Conservation (phyloP, 2,888 invertebrate genomes). For the Cryptocephalus moraei region DNA sequence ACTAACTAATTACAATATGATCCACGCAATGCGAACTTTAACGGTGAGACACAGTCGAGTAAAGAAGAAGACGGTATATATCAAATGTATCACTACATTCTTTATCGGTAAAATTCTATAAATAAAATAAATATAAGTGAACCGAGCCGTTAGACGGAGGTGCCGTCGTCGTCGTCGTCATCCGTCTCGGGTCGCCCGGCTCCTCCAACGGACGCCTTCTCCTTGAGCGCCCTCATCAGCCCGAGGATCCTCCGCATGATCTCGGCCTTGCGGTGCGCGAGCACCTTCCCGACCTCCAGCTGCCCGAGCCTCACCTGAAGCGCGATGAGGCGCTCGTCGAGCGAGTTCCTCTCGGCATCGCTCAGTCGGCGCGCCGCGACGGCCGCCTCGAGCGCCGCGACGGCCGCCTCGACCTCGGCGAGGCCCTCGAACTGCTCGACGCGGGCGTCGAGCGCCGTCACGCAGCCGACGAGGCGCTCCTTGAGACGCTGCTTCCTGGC, state of each 20-base stretch:
- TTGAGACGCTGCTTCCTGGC: conserved; percentile 8
- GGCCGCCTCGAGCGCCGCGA: conserved; percentile 5
- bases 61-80: no score
- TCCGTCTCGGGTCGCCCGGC: neutral
- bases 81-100: no score
- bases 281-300: conserved; percentile 10
- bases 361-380: conserved; percentile 5
- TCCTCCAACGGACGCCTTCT: neutral
- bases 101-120: no score
- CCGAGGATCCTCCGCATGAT: conserved; percentile 14
- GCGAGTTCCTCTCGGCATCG: conserved; percentile 10
- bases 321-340: conserved; percentile 20
- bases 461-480: conserved; percentile 7
- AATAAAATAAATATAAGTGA: neutral
- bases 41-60: no score
- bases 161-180: neutral
- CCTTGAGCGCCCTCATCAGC: conserved; percentile 10
- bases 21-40: no score
- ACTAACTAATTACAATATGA: no score
- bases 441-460: conserved; percentile 11
- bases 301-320: conserved; percentile 18
- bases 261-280: conserved; percentile 11
- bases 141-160: neutral
- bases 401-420: conserved; percentile 8
- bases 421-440: conserved; percentile 9